Evolutionary conservation across 2,113 vertebrate species (phyloP), one percentile per base, ranked within the genome.

Genomic region (Macaca nemestrina): DNA sequence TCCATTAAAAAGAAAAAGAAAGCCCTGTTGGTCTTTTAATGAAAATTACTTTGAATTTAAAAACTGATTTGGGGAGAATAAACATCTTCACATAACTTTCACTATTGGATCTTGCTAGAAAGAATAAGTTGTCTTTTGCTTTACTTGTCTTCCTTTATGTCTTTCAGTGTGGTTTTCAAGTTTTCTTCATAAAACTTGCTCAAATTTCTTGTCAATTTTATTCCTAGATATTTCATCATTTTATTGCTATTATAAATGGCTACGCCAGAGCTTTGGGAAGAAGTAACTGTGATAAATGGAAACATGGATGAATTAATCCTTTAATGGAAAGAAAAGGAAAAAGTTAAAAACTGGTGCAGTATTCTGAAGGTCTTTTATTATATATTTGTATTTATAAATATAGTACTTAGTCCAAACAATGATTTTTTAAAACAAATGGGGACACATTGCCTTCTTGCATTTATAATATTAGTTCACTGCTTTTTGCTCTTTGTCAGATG

Each of bases 161-260:
- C 57, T 18, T 70, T 95, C 85, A 38, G 61, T 83, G 83, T 93
- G 25, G 52, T 81, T 93, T 97, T 91, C 68, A 90, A 90, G 32
- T 94, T 93, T 89, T 86, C 55, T 93, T 88, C 40, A 72, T 96
- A 96, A 95, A 84, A 81, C 85, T 78, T 76, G 50, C 72, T 81
- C 38, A 55, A 93, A 91, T 57, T 91, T 96, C 93, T 97, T 85
- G 57, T 81, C 93, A 94, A 75, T 90, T 96, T 96, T 93, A 81
- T 84, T 95, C 23, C 75, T 86, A 45, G 59, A 70, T 92, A 94
- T 84, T 95, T 90, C n/a, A 30, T 88, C 8, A 0, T 88, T 94
- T 93, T 96, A 67, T 83, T 97, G 85, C 43, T 93, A 50, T 81
- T 97, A 79, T 93, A 97, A 96, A 93, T 67, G 52, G 25, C 16